Evolutionary conservation across 2,888 invertebrate species (phyloP).

Genomic region (Plagiodera versicolora): DNA sequence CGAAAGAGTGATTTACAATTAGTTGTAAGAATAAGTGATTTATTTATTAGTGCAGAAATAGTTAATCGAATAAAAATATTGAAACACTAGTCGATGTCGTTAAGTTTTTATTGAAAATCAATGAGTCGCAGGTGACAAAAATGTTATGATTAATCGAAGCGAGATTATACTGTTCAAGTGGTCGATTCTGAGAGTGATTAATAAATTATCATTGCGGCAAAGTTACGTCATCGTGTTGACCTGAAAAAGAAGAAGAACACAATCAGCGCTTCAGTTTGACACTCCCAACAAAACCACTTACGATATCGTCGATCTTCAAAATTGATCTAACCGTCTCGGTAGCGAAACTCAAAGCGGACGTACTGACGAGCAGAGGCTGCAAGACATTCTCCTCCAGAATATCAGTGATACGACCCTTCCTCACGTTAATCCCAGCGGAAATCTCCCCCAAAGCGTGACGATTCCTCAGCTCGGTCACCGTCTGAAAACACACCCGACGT

Average conservation of each 20-base stretch:
- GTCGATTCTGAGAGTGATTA: constrained; percentile 11
- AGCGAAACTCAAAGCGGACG: constrained; percentile 89
- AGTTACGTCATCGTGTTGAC: constrained; percentile 59
- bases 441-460: constrained; percentile 86
- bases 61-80: constrained; percentile 18
- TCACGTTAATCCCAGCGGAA: constrained; percentile 93
- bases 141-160: not conserved
- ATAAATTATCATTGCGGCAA: constrained; percentile 16
- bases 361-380: constrained; percentile 94
- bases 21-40: constrained; percentile 12
- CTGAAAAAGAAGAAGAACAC: constrained; percentile 51
- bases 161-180: not conserved
- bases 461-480: constrained; percentile 94
- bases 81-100: not conserved
- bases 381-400: constrained; percentile 97
- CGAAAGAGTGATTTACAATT: constrained; percentile 40
- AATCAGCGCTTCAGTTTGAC: not conserved
- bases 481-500: constrained; percentile 55
- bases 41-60: constrained; percentile 15
- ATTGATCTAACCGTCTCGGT: constrained; percentile 97
- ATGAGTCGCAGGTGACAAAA: constrained; percentile 2
- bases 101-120: constrained; percentile 11
- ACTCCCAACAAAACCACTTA: constrained; percentile 58
- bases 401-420: constrained; percentile 94
- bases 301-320: constrained; percentile 99